phyloP scores from a whole-genome alignment of 2,113 vertebrate species.

The Plestiodon gilberti region DNA sequence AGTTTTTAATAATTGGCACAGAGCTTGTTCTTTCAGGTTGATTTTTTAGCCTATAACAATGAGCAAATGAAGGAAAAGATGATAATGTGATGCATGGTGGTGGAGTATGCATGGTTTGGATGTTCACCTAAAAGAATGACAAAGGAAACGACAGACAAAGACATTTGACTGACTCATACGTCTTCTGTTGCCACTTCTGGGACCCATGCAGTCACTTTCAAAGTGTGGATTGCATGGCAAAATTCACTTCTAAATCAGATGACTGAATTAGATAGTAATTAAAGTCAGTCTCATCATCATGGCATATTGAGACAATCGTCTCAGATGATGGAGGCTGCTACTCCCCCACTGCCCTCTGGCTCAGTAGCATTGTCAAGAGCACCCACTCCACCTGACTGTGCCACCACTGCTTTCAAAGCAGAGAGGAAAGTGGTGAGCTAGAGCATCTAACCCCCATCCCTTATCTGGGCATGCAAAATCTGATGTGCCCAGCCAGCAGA shows the following conservation, averaged over 20 bases:
- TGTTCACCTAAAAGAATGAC: not conserved
- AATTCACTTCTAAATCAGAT: not conserved
- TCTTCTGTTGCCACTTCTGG: not conserved
- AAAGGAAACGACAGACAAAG: not conserved
- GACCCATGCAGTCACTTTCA: not conserved
- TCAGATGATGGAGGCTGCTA: too few relatives aligned
- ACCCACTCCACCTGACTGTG: too few relatives aligned
- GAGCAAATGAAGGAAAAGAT: not conserved
- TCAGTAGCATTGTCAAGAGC: too few relatives aligned
- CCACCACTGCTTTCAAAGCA: too few relatives aligned
- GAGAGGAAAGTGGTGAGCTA: too few relatives aligned
- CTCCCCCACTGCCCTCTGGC: too few relatives aligned
- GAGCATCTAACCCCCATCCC: too few relatives aligned
- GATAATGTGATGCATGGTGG: not conserved
- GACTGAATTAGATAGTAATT: too few relatives aligned
- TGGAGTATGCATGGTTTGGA: not conserved
- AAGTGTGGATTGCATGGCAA: not conserved
- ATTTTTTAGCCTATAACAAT: not conserved
- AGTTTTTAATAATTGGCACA: not conserved
- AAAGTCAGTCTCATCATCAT: too few relatives aligned
- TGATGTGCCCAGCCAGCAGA: too few relatives aligned
- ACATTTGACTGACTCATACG: not conserved
- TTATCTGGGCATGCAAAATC: too few relatives aligned
- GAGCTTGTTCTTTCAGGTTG: not conserved
- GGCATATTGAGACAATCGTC: too few relatives aligned